Percentiles rank a stretch among this genome's conserved stretches.
Evolutionary conservation across 2,888 invertebrate species (phyloP).

Genomic region (Sarcophaga subvicina): DNA sequence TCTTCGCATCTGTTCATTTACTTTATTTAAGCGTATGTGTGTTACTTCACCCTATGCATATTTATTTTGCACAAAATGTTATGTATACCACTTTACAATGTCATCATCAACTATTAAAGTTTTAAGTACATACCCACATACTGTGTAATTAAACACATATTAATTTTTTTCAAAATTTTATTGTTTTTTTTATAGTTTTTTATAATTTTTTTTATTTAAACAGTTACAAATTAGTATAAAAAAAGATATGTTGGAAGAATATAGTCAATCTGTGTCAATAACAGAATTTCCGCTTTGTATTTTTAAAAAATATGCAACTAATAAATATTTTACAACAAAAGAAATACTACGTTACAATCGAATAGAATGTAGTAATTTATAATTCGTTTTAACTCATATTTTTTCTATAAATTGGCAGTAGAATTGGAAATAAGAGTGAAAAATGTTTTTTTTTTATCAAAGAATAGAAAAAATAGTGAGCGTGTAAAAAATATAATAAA

Average conservation of each 20-base stretch:
- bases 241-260: conserved; percentile 34
- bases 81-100: too few species aligned
- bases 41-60: too few species aligned
- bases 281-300: conserved; percentile 65
- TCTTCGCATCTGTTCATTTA: too few species aligned
- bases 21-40: too few species aligned
- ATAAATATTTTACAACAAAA: conserved; percentile 74
- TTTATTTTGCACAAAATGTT: too few species aligned
- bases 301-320: conserved; percentile 66
- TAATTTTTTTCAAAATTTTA: conserved; percentile 68
- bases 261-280: conserved; percentile 56
- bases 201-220: conserved; percentile 52
- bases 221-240: conserved; percentile 51
- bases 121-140: not conserved
- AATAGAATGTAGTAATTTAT: conserved; percentile 5
- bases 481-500: conserved; percentile 64
- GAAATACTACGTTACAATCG: conserved; percentile 55
- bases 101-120: not conserved
- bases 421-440: conserved; percentile 24
- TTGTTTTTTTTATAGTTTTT: conserved; percentile 72
- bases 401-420: conserved; percentile 61
- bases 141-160: not conserved
- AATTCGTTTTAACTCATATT: conserved; percentile 31
- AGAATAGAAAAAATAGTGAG: conserved; percentile 33
- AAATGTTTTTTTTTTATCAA: conserved; percentile 32